A percentile compares a stretch with the other conserved stretches of the same genome.
Evolutionary conservation across 2,797 vertebrate species (phyloP).

Genomic region (Craterocephalus amniculus): DNA sequence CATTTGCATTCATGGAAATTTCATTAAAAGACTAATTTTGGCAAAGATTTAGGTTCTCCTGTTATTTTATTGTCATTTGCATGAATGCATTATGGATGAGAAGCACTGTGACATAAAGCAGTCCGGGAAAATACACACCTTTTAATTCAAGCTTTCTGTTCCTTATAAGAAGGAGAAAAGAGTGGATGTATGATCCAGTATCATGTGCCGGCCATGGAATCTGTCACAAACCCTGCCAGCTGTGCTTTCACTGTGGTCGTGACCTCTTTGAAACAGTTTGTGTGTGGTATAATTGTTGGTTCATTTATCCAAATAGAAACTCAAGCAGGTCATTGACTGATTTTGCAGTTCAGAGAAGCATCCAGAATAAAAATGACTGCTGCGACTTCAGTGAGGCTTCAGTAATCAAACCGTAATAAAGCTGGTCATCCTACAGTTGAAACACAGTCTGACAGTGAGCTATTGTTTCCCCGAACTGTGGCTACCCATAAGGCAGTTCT

Average conservation of each 20-base stretch:
- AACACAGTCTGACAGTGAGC: conserved; percentile 80
- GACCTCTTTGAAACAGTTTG: conserved; percentile 56
- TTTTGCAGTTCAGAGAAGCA: conserved; percentile 54
- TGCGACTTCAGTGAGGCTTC: conserved; percentile 56
- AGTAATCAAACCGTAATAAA: conserved; percentile 74
- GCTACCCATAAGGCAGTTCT: conserved; percentile 82
- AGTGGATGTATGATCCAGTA: conserved; percentile 54
- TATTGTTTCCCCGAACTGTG: conserved; percentile 79
- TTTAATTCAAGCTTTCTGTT: conserved; percentile 60
- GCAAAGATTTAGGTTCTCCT: conserved; percentile 81
- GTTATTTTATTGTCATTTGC: conserved; percentile 76
- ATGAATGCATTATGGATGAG: conserved; percentile 78
- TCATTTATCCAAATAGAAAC: conserved; percentile 74
- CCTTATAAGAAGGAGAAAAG: conserved; percentile 46
- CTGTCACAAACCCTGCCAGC: conserved; percentile 58
- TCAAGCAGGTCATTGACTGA: conserved; percentile 61
- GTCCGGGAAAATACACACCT: conserved; percentile 62
- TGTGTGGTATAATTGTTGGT: conserved; percentile 62
- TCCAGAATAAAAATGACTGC: conserved; percentile 45
- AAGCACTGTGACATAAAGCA: conserved; percentile 61
- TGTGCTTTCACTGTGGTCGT: conserved; percentile 56
- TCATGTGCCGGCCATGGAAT: conserved; percentile 56
- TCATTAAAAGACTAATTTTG: conserved; percentile 86
- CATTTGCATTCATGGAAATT: conserved; percentile 86
- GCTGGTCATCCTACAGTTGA: conserved; percentile 72